A percentile compares a stretch with the other conserved stretches of the same genome.
Conservation (phyloP, 2,888 invertebrate species). For the Zootermopsis nevadensis region DNA sequence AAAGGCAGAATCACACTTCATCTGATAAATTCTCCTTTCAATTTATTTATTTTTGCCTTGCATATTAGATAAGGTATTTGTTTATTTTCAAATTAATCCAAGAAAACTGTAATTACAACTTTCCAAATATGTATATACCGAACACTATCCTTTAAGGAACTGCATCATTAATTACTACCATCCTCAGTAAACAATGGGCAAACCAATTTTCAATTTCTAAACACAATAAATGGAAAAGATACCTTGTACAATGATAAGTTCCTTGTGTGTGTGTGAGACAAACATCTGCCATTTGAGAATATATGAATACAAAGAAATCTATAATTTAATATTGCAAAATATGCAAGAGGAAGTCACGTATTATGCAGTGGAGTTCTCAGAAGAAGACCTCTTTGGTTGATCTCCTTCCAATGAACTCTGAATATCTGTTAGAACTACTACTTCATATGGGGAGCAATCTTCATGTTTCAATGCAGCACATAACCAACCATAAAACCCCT, state of each 20-base stretch:
- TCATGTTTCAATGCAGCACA: slow-evolving; percentile 74
- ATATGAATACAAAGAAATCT: neutral
- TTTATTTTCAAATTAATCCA: too few relatives aligned
- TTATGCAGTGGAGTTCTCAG: slow-evolving; percentile 58
- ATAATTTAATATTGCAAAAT: neutral
- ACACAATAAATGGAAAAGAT: neutral
- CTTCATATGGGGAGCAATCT: slow-evolving; percentile 81
- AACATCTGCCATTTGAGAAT: neutral
- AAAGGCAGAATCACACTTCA: too few relatives aligned
- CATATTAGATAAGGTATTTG: too few relatives aligned
- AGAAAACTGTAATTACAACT: too few relatives aligned
- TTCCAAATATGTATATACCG: too few relatives aligned
- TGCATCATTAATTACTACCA: too few relatives aligned
- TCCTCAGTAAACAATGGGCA: too few relatives aligned
- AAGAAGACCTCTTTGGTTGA: slow-evolving; percentile 59
- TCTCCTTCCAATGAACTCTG: slow-evolving; percentile 50
- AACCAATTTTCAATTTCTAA: too few relatives aligned
- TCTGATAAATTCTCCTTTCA: too few relatives aligned
- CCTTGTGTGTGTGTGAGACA: neutral
- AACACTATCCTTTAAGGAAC: too few relatives aligned
- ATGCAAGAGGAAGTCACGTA: neutral
- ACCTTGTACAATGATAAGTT: neutral
- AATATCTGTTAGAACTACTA: slow-evolving; percentile 71
- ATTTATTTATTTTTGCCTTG: too few relatives aligned
- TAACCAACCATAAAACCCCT: slow-evolving; percentile 83